Evolutionary conservation across 1,140 invertebrate genomes (phyloP).

Genomic region (Agrilus planipennis): DNA sequence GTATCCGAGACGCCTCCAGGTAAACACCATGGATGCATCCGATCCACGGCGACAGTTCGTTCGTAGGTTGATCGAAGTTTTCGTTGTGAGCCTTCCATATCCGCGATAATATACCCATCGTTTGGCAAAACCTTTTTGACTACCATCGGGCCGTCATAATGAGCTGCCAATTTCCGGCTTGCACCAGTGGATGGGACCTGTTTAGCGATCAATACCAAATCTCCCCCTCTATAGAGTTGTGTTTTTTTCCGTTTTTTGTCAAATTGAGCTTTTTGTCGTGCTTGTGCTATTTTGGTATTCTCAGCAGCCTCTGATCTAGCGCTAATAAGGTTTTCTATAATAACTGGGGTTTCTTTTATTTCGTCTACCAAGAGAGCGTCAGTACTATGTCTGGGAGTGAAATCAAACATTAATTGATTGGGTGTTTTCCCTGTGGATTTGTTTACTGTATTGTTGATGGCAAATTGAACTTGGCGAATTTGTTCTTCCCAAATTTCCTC

Average conservation of each 20-base stretch:
- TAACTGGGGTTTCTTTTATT: too few species aligned
- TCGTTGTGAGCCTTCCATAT: too few species aligned
- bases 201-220: slow-evolving; percentile 15
- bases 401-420: neutral
- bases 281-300: too few species aligned
- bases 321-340: too few species aligned
- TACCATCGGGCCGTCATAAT: slow-evolving; percentile 18
- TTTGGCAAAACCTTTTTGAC: slow-evolving; percentile 16
- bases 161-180: slow-evolving; percentile 14
- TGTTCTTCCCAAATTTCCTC: slow-evolving; percentile 2
- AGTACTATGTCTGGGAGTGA: too few species aligned
- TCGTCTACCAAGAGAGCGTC: too few species aligned
- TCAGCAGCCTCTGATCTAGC: too few species aligned
- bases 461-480: neutral
- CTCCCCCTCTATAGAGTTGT: slow-evolving; percentile 8
- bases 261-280: neutral
- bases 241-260: slow-evolving; percentile 3
- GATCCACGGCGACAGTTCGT: slow-evolving; percentile 5
- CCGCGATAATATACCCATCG: slow-evolving; percentile 20
- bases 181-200: slow-evolving; percentile 11
- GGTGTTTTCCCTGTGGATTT: slow-evolving; percentile 1
- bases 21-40: slow-evolving; percentile 9
- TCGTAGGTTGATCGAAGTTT: slow-evolving; percentile 9
- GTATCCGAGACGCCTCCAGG: slow-evolving; percentile 6
- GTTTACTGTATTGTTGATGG: neutral